Evolutionary conservation across 2,888 invertebrate genomes (phyloP).

Genomic region (Limenitis camilla): DNA sequence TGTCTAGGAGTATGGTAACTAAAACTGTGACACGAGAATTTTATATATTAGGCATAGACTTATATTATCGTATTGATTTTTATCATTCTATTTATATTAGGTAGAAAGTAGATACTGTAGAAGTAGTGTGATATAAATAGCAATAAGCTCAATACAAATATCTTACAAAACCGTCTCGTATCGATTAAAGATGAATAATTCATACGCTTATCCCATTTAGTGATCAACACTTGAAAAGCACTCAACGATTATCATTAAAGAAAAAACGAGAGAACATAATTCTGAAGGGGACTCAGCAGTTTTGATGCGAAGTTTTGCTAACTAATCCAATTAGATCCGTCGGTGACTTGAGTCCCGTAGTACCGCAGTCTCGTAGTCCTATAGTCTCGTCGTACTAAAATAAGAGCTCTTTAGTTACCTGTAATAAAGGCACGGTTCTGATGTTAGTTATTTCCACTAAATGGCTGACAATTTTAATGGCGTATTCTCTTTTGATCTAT

Average conservation of each 20-base stretch:
- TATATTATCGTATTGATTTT: no score
- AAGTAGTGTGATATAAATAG: no score
- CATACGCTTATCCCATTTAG: constrained; percentile 9
- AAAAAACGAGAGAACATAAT: constrained; percentile 19
- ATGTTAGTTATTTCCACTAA: constrained; percentile 16
- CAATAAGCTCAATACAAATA: no score
- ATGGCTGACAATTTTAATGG: constrained; percentile 15
- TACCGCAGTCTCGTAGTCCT: background rate
- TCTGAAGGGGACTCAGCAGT: constrained; percentile 40
- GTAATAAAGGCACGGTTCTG: constrained; percentile 20
- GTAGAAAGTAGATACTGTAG: no score
- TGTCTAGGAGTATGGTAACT: no score
- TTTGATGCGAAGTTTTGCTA: constrained; percentile 47
- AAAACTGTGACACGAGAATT: no score
- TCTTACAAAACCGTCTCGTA: background rate
- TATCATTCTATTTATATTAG: no score
- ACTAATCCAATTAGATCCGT: constrained; percentile 59
- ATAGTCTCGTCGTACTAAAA: constrained; percentile 11
- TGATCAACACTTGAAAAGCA: constrained; percentile 7
- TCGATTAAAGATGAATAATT: constrained; percentile 6
- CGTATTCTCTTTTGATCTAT: constrained; percentile 2
- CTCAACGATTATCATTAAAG: constrained; percentile 8
- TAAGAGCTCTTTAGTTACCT: constrained; percentile 23
- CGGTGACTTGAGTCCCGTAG: constrained; percentile 20
- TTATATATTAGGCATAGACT: no score